Percentiles rank a stretch among this genome's conserved stretches.
These are phyloP conservation scores for Acromyrmex echinatior DNA, from an alignment of 1,140 invertebrate genomes.

Conservation along the genomic window DNA sequence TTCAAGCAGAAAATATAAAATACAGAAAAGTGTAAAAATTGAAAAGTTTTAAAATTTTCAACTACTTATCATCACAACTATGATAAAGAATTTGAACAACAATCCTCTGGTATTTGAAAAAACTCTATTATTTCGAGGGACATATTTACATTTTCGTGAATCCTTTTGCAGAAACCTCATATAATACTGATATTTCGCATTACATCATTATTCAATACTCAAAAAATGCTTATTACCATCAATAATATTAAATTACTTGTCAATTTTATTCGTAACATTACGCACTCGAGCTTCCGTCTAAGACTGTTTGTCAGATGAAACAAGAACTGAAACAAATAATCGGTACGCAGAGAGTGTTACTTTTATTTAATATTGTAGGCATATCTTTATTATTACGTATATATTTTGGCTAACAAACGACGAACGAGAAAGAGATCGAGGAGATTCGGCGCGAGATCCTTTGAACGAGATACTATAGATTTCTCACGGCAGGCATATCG, in stretches of 20 bases:
- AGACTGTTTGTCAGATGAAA: no score
- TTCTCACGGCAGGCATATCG: conserved; percentile 36
- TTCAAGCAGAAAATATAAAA: background rate
- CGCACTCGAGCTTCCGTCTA: no score
- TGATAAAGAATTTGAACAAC: background rate
- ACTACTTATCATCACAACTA: background rate
- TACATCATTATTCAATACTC: no score
- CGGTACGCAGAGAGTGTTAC: no score
- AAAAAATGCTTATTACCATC: no score
- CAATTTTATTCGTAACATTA: no score
- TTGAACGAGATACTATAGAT: conserved; percentile 1
- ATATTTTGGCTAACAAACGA: background rate
- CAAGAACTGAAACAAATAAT: no score
- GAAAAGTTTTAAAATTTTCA: background rate
- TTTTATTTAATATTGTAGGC: no score
- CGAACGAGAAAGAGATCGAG: background rate
- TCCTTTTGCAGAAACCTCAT: no score
- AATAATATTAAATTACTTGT: no score
- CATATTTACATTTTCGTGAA: no score
- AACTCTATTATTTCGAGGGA: background rate
- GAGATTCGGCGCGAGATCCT: background rate
- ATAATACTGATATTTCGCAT: no score
- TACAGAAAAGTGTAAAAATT: background rate
- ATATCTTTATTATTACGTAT: background rate
- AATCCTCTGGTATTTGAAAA: background rate